Conservation (phyloP, 2,888 invertebrate species). For the Euzophera pinguis region DNA sequence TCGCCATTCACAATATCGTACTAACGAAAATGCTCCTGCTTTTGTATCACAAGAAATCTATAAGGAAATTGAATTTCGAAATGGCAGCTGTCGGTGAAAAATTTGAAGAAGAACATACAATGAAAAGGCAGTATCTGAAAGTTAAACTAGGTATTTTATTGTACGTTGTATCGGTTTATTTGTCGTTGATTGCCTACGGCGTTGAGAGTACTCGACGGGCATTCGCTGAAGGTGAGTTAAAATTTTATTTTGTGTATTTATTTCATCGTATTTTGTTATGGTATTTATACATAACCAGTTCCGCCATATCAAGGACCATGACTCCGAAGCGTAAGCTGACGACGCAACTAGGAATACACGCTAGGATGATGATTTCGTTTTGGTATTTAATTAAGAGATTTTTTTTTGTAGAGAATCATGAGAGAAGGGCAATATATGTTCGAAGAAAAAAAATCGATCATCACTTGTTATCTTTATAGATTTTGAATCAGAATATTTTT, state of each 20-base stretch:
- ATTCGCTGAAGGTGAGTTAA: slow-evolving; percentile 49
- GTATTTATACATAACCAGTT: background rate
- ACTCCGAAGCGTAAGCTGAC: too few relatives aligned
- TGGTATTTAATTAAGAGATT: too few relatives aligned
- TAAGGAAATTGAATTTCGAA: slow-evolving; percentile 59
- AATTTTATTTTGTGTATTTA: background rate
- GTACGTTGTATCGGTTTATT: slow-evolving; percentile 57
- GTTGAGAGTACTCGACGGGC: slow-evolving; percentile 54
- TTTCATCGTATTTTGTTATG: background rate
- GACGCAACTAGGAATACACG: too few relatives aligned
- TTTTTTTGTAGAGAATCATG: too few relatives aligned
- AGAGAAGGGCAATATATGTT: too few relatives aligned
- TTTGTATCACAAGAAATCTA: slow-evolving; percentile 55
- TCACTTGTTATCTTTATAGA: too few relatives aligned
- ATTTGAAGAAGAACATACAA: slow-evolving; percentile 49
- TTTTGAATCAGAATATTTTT: too few relatives aligned
- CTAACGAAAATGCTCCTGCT: slow-evolving; percentile 59
- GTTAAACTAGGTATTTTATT: slow-evolving; percentile 49
- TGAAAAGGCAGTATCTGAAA: slow-evolving; percentile 56
- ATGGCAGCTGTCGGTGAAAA: slow-evolving; percentile 53
- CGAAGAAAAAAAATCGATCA: too few relatives aligned
- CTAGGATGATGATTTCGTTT: too few relatives aligned
- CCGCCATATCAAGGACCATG: too few relatives aligned
- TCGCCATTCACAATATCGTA: slow-evolving; percentile 64
- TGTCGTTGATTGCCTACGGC: slow-evolving; percentile 56